Percentiles rank a stretch among this genome's conserved stretches.
These are phyloP conservation scores for Sebastes hopkinsi DNA, from an alignment of 2,797 vertebrate genomes.

Conservation along the genomic window DNA sequence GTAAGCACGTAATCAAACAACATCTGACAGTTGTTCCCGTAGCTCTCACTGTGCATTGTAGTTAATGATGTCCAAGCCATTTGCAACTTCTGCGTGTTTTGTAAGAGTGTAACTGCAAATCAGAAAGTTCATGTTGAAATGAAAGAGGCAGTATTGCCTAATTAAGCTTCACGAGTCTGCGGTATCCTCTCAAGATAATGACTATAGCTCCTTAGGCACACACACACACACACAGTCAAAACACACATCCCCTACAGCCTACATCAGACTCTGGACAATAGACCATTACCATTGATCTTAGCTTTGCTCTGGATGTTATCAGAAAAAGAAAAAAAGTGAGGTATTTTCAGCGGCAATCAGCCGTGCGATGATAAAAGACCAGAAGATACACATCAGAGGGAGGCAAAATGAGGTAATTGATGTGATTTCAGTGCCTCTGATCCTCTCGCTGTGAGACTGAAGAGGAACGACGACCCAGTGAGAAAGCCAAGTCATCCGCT, in stretches of 20 bases:
- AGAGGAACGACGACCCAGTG: background rate
- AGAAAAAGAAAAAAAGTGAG: slow-evolving; percentile 4
- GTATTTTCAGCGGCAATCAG: background rate
- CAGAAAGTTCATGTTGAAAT: slow-evolving; percentile 18
- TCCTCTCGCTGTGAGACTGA: slow-evolving; percentile 6
- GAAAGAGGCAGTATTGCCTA: slow-evolving; percentile 1
- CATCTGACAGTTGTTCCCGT: slow-evolving; percentile 11
- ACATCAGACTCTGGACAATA: slow-evolving; percentile 7
- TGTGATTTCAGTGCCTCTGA: slow-evolving; percentile 27
- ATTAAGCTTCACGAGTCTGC: slow-evolving; percentile 29
- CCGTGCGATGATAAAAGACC: slow-evolving; percentile 17
- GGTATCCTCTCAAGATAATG: slow-evolving; percentile 13
- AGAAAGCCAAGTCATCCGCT: slow-evolving; percentile 11
- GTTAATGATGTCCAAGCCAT: slow-evolving; percentile 24
- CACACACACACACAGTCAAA: background rate
- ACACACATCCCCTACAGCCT: background rate
- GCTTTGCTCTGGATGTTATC: background rate
- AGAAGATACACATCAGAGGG: slow-evolving; percentile 24
- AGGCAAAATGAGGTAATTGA: slow-evolving; percentile 25
- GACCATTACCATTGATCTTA: slow-evolving; percentile 19
- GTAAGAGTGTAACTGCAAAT: background rate
- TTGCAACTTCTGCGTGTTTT: background rate
- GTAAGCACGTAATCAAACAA: slow-evolving; percentile 6
- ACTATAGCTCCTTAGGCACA: background rate
- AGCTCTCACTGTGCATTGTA: background rate